phyloP scores from a whole-genome alignment of 2,888 invertebrate species.

The Phymatocera aterrima region DNA sequence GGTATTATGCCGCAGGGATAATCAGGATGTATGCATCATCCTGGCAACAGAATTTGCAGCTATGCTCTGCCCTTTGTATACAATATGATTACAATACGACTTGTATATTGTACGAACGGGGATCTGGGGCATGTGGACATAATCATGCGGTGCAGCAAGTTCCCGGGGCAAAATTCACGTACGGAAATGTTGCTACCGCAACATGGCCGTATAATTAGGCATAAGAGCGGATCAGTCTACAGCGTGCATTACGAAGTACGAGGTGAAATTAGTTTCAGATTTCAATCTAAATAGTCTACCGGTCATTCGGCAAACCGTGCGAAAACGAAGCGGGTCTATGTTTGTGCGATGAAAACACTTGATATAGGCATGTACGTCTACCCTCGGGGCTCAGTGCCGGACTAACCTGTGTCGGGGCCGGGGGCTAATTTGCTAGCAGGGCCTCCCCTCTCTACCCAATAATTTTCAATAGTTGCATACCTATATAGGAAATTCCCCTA shows the following conservation, averaged over 20 bases:
- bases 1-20: background rate
- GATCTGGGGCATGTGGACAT: conserved; percentile 23
- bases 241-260: background rate
- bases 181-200: too few species aligned
- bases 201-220: background rate
- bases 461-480: too few species aligned
- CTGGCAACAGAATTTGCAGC: background rate
- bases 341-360: conserved; percentile 7
- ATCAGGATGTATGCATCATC: background rate
- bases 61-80: conserved; percentile 2
- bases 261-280: background rate
- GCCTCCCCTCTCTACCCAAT: too few species aligned
- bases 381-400: too few species aligned
- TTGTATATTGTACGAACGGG: conserved; percentile 2
- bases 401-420: too few species aligned
- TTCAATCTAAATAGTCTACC: conserved; percentile 16
- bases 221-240: background rate
- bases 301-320: background rate
- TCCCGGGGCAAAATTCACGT: background rate
- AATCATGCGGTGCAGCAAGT: conserved; percentile 30
- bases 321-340: background rate
- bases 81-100: conserved; percentile 8
- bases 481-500: too few species aligned
- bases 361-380: conserved; percentile 26
- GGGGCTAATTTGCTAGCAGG: too few species aligned